Base-by-base conservation (phyloP, 2,888 invertebrate species). In the Physocephala rufipes region DNA sequence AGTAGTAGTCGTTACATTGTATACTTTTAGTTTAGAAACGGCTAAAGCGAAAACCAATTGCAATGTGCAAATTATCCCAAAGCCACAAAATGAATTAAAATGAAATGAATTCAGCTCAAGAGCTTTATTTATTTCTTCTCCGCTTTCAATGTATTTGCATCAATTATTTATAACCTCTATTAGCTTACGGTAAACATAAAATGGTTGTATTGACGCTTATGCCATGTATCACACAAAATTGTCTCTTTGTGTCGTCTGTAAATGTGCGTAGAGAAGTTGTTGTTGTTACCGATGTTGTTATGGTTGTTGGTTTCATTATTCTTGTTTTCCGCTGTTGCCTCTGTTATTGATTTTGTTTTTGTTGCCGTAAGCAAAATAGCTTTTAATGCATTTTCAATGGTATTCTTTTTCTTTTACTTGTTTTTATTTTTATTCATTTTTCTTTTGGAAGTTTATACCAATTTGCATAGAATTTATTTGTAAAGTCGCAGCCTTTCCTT, bases 381-480 rank as follows among this genome's bases (percentile, higher is more conserved):
- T n/a, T 67, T 59, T 59, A 45, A 67, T 45, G 47, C 58, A 67
- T 67, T 58, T 67, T 67, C 67, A 58, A 43, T 67, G 59, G 59
- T 12, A 13, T 59, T 59, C 1, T 45, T 36, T 45, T 4, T 63
- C 4, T 47, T 63, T 47, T 24, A 0, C 15, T 15, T 1, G 12
- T 12, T 5, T 58, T 28, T 58, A 1, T 2, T 13, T 15, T 28
- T 1, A 28, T 58, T 58, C n/a, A n/a, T n/a, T 28, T 58, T 13
- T 3, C 16, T 19, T 36, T 36, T 36, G 36, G 36, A 4, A 36
- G 36, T 4, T 7, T 36, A 9, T 9, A 7, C 36, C 36, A 9
- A 36, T 36, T 36, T 36, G 36, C 36, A 36, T 36, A 9, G 5
- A 36, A 7, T 36, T 58, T 58, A 15, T 1, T 53, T 19, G 53